Base-by-base conservation (phyloP, 35 echinoderm and acorn worm species). In the Patiria miniata region DNA sequence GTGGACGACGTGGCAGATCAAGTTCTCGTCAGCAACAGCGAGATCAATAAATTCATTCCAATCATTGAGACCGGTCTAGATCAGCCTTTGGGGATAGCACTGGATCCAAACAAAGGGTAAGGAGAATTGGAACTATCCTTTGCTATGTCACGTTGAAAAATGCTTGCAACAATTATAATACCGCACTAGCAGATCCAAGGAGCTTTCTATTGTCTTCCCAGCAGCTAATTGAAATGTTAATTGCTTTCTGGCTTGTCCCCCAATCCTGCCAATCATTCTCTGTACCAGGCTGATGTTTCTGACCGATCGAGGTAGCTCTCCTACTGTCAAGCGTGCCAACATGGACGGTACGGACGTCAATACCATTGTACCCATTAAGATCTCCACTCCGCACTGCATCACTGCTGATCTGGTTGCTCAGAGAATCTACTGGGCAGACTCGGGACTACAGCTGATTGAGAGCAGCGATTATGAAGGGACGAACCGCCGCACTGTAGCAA, bases 351-450 rank as follows among this genome's bases (percentile, higher is more conserved):
- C 77, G 36, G 18, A 90, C 7, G 61, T 15, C 18, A 2, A 83
- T 16, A 14, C 22, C 10, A 65, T 93, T 26, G 58, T 93, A 6
- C 58, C 65, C 39, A 83, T 47, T 39, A 92, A 97, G 79, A 59
- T 93, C 5, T 65, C 89, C 19, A 87, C 86, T 44, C 95, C 95
- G 15, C 91, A 90, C 37, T 60, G 95, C 37, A 61, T 97, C 14
- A 89, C 95, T 4, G 78, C 85, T 0, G 95, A 97, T 40, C 56
- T 81, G 21, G 36, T 77, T 29, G 73, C 83, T 34, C n/a, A 91
- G 76, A 81, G 85, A 36, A 86, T 97, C 47, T 97, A 97, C 68
- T 97, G 91, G 86, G 77, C 83, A 16, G 95, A 97, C 53, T 81
- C 95, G 16, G 52, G 80, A 39, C 84, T 97, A 52, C 87, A 97